Evolutionary conservation across 2,113 vertebrate species (phyloP).

Genomic region (Mormyrus iriodes): DNA sequence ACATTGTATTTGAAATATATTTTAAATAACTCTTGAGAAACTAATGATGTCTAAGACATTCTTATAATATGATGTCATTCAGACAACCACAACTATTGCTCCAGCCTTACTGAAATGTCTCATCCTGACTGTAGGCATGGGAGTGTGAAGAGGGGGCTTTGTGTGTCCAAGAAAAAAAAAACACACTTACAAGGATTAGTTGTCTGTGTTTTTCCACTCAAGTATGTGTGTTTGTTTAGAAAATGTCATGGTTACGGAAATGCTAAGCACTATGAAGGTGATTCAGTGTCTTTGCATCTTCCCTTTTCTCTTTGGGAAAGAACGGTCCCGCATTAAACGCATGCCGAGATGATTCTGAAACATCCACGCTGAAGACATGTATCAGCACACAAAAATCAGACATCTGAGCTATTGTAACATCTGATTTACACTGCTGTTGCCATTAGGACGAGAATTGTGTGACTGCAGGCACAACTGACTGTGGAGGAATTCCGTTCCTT

Average conservation of each 20-base stretch:
- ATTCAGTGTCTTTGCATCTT: background rate
- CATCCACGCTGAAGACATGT: background rate
- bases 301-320: background rate
- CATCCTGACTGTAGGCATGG: background rate
- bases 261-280: background rate
- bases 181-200: background rate
- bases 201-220: background rate
- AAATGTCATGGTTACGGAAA: slow-evolving; percentile 9
- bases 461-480: background rate
- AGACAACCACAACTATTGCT: background rate
- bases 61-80: background rate
- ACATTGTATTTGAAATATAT: background rate
- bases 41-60: background rate
- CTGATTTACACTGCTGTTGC: background rate
- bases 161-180: background rate
- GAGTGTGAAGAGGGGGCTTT: background rate
- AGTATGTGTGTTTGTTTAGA: slow-evolving; percentile 4
- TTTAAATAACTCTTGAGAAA: background rate
- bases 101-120: no score
- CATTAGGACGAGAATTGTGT: background rate
- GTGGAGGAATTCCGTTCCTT: background rate
- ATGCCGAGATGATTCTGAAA: background rate
- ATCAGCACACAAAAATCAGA: background rate
- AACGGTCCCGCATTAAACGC: background rate
- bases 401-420: background rate